Conservation (phyloP, 2,888 invertebrate genomes). For the Rhamnusium bicolor region DNA sequence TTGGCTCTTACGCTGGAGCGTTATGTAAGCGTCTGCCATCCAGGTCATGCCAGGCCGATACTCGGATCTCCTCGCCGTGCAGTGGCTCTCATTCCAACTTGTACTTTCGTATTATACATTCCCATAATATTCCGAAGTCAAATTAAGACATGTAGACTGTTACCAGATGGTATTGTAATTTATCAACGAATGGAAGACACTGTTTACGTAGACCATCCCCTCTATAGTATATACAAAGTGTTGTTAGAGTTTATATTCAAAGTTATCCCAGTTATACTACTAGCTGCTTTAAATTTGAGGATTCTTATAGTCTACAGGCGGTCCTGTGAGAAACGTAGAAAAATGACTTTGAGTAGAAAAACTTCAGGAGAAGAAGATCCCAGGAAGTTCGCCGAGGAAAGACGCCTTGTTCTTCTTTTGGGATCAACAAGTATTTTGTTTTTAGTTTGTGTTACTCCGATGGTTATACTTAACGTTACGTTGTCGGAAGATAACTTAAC, state of each 20-base stretch:
- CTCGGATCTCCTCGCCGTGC: constrained; percentile 76
- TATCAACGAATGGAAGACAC: constrained; percentile 72
- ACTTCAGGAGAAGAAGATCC: constrained; percentile 77
- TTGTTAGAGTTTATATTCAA: constrained; percentile 76
- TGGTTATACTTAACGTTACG: constrained; percentile 81
- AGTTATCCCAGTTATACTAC: constrained; percentile 78
- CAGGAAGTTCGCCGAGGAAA: constrained; percentile 79
- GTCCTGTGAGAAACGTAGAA: constrained; percentile 77
- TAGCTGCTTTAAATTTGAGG: constrained; percentile 78
- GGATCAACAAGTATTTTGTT: constrained; percentile 80
- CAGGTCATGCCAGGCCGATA: constrained; percentile 78
- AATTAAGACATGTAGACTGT: constrained; percentile 69
- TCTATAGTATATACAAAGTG: constrained; percentile 75
- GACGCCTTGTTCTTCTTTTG: constrained; percentile 77
- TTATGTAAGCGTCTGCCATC: constrained; percentile 83
- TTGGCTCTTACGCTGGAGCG: constrained; percentile 82
- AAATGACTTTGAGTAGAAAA: constrained; percentile 77
- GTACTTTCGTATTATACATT: constrained; percentile 79
- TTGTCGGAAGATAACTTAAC: constrained; percentile 77
- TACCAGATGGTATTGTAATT: constrained; percentile 73
- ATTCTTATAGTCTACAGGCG: constrained; percentile 79
- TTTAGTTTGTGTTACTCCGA: constrained; percentile 80
- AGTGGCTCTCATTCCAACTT: constrained; percentile 77
- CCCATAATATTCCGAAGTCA: constrained; percentile 80
- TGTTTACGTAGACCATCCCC: constrained; percentile 63